Conservation (phyloP, 2,797 vertebrate genomes). For the Chloroceryle inda region DNA sequence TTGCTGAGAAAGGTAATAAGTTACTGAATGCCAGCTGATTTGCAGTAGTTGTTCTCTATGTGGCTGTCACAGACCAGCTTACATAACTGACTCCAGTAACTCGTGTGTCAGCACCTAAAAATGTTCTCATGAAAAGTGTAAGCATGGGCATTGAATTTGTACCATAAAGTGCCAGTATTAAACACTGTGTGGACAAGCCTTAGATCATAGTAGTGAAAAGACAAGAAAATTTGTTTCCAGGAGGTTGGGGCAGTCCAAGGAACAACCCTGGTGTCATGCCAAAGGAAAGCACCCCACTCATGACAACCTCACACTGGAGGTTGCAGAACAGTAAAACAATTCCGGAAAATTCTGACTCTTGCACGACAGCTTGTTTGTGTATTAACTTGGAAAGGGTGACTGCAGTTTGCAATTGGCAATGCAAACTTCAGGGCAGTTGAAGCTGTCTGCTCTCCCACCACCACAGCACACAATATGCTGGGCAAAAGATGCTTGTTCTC, state of each 20-base stretch:
- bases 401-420: neutral
- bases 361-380: neutral
- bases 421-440: neutral
- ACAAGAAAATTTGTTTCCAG: neutral
- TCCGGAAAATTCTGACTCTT: neutral
- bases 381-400: neutral
- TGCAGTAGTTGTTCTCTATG: neutral
- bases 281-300: neutral
- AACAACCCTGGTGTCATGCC: neutral
- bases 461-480: neutral
- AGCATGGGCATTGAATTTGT: neutral
- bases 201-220: neutral
- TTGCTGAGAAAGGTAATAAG: neutral
- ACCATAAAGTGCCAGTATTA: neutral
- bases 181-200: neutral
- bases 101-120: neutral
- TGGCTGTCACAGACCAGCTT: neutral
- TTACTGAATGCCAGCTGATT: neutral
- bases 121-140: neutral
- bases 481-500: neutral
- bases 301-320: rapidly evolving
- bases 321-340: neutral
- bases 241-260: neutral
- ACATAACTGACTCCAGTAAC: neutral
- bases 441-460: neutral